Conservation (phyloP, 2,888 invertebrate species). For the Homarus gammarus region DNA sequence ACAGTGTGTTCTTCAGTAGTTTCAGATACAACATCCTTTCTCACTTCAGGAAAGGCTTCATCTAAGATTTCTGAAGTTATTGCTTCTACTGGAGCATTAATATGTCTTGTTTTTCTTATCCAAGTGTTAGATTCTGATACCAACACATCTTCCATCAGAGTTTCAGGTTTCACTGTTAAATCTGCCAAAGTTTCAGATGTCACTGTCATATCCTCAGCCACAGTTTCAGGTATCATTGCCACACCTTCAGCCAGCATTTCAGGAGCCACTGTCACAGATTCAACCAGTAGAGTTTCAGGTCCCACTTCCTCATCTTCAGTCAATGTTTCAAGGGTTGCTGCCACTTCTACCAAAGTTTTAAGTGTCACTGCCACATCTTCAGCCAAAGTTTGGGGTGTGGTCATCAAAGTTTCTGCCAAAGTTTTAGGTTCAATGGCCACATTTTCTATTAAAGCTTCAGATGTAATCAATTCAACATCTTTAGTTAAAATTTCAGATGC, state of each 20-base stretch:
- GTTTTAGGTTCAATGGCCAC: too few relatives aligned
- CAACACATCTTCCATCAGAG: neutral
- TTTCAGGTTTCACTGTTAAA: neutral
- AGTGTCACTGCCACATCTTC: neutral
- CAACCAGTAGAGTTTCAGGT: neutral
- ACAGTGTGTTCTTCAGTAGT: neutral
- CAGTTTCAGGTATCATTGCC: neutral
- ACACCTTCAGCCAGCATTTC: neutral
- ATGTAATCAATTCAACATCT: too few relatives aligned
- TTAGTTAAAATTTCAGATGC: too few relatives aligned
- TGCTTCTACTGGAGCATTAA: too few relatives aligned
- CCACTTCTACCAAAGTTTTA: slow-evolving; percentile 24
- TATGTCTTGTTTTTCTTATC: too few relatives aligned
- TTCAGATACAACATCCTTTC: neutral
- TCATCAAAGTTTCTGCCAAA: too few relatives aligned
- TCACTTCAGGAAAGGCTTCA: neutral
- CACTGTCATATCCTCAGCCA: neutral
- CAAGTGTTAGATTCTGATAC: too few relatives aligned
- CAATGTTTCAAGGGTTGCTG: neutral
- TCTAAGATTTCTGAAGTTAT: neutral
- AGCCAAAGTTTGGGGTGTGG: too few relatives aligned
- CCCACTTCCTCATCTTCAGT: neutral
- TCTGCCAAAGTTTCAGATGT: neutral
- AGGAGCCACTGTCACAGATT: neutral
- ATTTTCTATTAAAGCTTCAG: too few relatives aligned